Base-by-base conservation (phyloP, 2,888 invertebrate species). In the Odontomyia ornata region DNA sequence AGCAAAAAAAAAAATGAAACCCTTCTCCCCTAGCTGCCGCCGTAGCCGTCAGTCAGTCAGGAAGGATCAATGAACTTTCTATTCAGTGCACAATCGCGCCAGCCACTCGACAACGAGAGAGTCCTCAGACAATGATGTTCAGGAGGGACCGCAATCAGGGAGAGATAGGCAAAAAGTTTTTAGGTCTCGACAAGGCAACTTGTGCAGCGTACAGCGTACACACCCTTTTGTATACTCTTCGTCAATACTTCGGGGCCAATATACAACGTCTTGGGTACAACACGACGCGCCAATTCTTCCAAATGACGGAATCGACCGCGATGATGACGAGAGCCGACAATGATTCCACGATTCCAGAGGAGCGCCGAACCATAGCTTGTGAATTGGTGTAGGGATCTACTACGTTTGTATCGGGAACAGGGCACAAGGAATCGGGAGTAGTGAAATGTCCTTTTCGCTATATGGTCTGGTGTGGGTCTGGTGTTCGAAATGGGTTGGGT, bases 1-100 rank as follows among this genome's bases (percentile, higher is more conserved):
- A n/a, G n/a, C n/a, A n/a, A n/a, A n/a, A n/a, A n/a, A n/a, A 36
- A 36, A 36, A 36, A 36, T 36, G 5, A 9, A 36, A 36, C 36
- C 36, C 36, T 36, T 36, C 36, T 3, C 36, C 36, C 36, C 5
- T 36, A 3, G 36, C 36, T 36, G 36, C 9, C 36, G 36, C 15
- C 52, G 13, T 52, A 9, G 7, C 4, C 15, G 18, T 13, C 15
- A 15, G 21, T 28, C 64, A 23, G 60, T 21, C 60, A 52, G 64
- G 7, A 27, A 64, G 30, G 64, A 64, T 64, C 64, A 64, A 64
- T 64, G 64, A 64, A 64, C 64, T 64, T n/a, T n/a, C 30, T 30
- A 15, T 64, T 11, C n/a, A 23, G 64, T 30, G n/a, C n/a, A 30
- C 64, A 30, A 64, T 27, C 30, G 64, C 64, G 64, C 64, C 30